Evolutionary conservation across 1,140 invertebrate species (phyloP).

Genomic region (Holcopasites calliopsidis): DNA sequence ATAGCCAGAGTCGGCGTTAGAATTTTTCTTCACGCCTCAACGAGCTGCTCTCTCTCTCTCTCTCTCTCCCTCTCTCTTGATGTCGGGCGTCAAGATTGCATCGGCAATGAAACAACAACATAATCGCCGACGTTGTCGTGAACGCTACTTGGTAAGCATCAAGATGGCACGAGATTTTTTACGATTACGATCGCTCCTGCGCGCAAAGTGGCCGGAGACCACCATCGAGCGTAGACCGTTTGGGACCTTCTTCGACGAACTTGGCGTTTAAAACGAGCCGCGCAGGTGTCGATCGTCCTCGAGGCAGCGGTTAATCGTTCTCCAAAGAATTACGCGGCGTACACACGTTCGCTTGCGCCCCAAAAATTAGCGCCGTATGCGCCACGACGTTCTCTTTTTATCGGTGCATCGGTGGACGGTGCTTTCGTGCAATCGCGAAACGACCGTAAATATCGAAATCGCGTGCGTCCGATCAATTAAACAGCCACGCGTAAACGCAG

Average conservation of each 20-base stretch:
- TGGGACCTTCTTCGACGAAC: slow-evolving; percentile 1
- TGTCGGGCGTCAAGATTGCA: not conserved
- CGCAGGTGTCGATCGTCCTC: slow-evolving; percentile 16
- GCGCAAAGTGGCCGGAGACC: not conserved
- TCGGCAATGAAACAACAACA: not conserved
- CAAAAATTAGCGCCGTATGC: not conserved
- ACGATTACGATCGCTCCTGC: not conserved
- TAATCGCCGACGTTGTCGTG: not conserved
- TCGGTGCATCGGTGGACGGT: not conserved
- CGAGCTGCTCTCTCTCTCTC: too few species aligned
- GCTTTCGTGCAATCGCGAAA: not conserved
- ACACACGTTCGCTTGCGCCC: not conserved
- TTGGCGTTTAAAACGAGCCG: slow-evolving; percentile 5
- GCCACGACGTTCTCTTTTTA: slow-evolving; percentile 1
- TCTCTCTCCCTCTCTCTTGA: too few species aligned
- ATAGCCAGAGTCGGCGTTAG: not conserved
- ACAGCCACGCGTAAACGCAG: not conserved
- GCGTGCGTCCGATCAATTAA: slow-evolving; percentile 39
- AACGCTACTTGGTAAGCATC: not conserved
- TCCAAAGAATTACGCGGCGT: not conserved
- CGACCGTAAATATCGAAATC: slow-evolving; percentile 28
- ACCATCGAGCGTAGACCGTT: not conserved
- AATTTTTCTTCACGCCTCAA: not conserved
- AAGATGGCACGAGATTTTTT: slow-evolving; percentile 2
- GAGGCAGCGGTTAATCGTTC: slow-evolving; percentile 27